Percentiles rank a stretch among this genome's conserved stretches.
Evolutionary conservation across 2,113 vertebrate species (phyloP).

Genomic region (Otis tarda): DNA sequence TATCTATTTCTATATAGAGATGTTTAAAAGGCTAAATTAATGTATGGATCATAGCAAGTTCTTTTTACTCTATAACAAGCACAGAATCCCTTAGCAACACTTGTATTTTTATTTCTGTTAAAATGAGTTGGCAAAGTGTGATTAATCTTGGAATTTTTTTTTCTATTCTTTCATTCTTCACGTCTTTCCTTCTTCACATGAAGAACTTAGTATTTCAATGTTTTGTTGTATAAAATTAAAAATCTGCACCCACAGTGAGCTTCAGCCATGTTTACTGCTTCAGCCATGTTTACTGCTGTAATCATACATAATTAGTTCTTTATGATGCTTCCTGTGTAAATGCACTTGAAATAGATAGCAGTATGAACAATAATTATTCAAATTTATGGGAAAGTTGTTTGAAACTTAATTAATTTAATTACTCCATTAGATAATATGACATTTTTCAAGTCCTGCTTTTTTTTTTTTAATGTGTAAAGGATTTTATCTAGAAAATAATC

Average conservation of each 20-base stretch:
- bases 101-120: neutral
- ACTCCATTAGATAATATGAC: neutral
- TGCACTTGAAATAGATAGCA: neutral
- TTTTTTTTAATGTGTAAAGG: neutral
- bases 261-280: neutral
- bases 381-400: neutral
- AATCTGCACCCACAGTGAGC: neutral
- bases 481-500: neutral
- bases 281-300: neutral
- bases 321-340: neutral
- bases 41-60: neutral
- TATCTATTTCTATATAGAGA: neutral
- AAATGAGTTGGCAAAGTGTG: neutral
- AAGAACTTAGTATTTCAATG: neutral
- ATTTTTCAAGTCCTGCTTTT: neutral
- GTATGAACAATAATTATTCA: neutral
- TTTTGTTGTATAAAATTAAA: neutral
- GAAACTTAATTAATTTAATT: neutral
- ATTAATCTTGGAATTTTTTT: neutral
- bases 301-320: neutral
- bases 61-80: neutral
- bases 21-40: neutral
- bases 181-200: neutral
- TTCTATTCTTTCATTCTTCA: neutral
- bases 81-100: neutral